Evolutionary conservation across 2,888 invertebrate genomes (phyloP), one percentile per base, ranked within the genome.

Genomic region (Melanotus villosus): DNA sequence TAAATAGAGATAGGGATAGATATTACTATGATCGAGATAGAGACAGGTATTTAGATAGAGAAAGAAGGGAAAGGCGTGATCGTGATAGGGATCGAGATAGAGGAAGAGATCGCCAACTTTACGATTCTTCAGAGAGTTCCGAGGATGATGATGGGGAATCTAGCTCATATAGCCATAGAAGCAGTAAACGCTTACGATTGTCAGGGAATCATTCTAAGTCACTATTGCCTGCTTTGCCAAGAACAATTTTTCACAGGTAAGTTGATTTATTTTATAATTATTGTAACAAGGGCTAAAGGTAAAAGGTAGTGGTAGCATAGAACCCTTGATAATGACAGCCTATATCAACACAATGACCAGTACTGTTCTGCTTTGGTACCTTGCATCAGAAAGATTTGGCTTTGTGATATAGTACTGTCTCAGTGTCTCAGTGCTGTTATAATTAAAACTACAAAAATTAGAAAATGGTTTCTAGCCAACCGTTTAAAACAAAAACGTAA

Each of bases 221-320:
- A 69, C 75, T 73, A 68, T 78, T 83, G 66, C 81, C 84, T n/a
- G 72, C 81, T 75, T 88, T 90, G 75, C 91, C 91, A 21, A 84
- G 91, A 77, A 91, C 91, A 63, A 90, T 91, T 77, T 91, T 91
- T 83, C 91, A 91, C 80, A 89, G 90, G 90, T 90, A 81, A 83
- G 26, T 1, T 18, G 5, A 2, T 0, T n/a, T n/a, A n/a, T n/a
- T n/a, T n/a, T n/a, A n/a, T n/a, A n/a, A n/a, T n/a, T n/a, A n/a
- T n/a, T n/a, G n/a, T n/a, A n/a, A n/a, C n/a, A n/a, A n/a, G n/a
- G n/a, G n/a, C n/a, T n/a, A n/a, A n/a, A n/a, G n/a, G n/a, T n/a
- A n/a, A n/a, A n/a, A n/a, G n/a, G n/a, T n/a, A n/a, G n/a, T n/a
- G n/a, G n/a, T n/a, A n/a, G n/a, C n/a, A n/a, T n/a, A n/a, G n/a